phyloP scores from a whole-genome alignment of 64 coral and sea anemone species.

The Montipora foliosa region DNA sequence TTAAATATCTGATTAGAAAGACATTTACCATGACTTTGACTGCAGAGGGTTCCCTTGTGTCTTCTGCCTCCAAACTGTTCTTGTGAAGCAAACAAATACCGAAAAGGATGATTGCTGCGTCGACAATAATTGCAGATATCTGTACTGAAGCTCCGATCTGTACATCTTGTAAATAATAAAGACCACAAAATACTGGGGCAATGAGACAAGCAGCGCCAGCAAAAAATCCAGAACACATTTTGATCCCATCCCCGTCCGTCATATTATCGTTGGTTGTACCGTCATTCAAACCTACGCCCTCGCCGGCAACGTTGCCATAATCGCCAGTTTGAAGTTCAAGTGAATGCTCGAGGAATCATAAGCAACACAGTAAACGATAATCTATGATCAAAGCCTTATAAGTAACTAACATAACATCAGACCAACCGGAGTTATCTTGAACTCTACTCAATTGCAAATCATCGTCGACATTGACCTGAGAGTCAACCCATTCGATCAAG shows the following conservation, averaged over 20 bases:
- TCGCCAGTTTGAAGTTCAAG: neutral
- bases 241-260: neutral
- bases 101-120: neutral
- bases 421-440: neutral
- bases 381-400: constrained; percentile 87
- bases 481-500: constrained; percentile 67
- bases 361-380: constrained; percentile 69
- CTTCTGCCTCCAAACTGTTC: neutral
- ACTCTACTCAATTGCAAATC: constrained; percentile 2
- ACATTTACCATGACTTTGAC: constrained; percentile 37
- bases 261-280: neutral
- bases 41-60: neutral
- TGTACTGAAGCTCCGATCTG: neutral
- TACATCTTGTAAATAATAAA: neutral
- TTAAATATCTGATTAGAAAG: neutral
- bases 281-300: too few relatives aligned
- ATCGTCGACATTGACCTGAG: constrained; percentile 39
- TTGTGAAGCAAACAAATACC: neutral
- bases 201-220: neutral
- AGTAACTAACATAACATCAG: constrained; percentile 24
- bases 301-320: too few relatives aligned
- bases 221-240: neutral
- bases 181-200: neutral
- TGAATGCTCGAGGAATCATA: constrained; percentile 75
- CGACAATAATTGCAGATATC: constrained; percentile 7